Evolutionary conservation across 2,888 invertebrate genomes (phyloP).

Genomic region (Luffia ferchaultella): DNA sequence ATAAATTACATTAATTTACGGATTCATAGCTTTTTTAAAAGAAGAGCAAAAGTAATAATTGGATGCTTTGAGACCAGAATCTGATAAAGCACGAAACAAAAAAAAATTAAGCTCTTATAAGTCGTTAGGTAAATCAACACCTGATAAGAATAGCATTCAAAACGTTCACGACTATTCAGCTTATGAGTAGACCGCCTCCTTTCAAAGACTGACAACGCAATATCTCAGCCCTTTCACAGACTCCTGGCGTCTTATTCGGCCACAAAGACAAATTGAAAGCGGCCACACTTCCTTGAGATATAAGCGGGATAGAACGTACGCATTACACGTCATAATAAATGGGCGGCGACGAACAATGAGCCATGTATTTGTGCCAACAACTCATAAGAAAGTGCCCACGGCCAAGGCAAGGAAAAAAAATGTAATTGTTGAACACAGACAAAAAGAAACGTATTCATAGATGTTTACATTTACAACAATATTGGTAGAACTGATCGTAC

Average conservation of each 20-base stretch:
- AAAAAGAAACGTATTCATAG: slow-evolving; percentile 41
- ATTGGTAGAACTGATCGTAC: slow-evolving; percentile 40
- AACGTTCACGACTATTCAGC: slow-evolving; percentile 23
- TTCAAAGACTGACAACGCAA: slow-evolving; percentile 32
- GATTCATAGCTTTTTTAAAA: neutral
- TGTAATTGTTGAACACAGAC: slow-evolving; percentile 35
- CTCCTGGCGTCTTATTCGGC: slow-evolving; percentile 16
- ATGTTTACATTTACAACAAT: slow-evolving; percentile 47
- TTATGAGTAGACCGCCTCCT: slow-evolving; percentile 31
- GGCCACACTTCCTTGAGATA: slow-evolving; percentile 33
- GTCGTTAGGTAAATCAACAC: neutral
- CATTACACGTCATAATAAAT: slow-evolving; percentile 35
- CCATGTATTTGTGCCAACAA: slow-evolving; percentile 35
- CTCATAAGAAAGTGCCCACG: slow-evolving; percentile 25
- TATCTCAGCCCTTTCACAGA: slow-evolving; percentile 23
- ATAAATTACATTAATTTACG: neutral
- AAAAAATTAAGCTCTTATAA: neutral
- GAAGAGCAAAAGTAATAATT: neutral
- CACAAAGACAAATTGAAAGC: slow-evolving; percentile 26
- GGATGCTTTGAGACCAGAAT: neutral
- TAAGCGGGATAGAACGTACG: slow-evolving; percentile 8
- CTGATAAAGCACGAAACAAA: neutral
- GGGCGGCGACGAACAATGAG: slow-evolving; percentile 32
- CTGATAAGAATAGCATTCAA: slow-evolving; percentile 8
- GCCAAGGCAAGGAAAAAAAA: slow-evolving; percentile 26